Evolutionary conservation across 2,113 vertebrate genomes (phyloP), one percentile per base, ranked within the genome.

Genomic region (Halcyon malimbica): DNA sequence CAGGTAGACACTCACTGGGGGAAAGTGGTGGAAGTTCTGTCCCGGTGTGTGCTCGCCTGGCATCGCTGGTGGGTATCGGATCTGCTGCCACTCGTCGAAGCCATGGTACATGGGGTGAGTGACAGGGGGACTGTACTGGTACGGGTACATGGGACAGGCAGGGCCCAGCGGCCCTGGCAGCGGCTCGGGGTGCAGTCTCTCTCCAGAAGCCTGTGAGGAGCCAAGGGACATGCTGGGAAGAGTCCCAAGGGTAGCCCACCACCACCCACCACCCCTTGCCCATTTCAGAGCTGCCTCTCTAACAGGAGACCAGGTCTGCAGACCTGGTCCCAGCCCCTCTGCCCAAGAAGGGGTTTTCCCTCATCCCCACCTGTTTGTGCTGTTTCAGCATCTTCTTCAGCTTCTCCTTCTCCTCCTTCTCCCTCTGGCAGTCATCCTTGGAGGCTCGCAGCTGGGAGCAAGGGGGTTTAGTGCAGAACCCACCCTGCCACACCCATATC

Each of bases 331-430:
- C 64, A 41, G 41, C 5, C 16, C 60, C 35, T 79, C 44, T 18
- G 5, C 13, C 41, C 7, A 4, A 10, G 18, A 53, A 69, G 16
- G 37, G 11, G 9, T 60, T 18, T 6, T 13, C 35, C 26, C 33
- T 35, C 21, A 33, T n/a, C 29, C 60, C 7, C 80, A 99, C 99
- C 99, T 99, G 99, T 96, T 99, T 99, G 92, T 99, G 99, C 94
- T 99, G 99, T 96, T 99, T 99, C 95, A 99, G 98, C 93, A 98
- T 97, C 97, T 99, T 98, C 97, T 98, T 99, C 75, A 99, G 98
- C 95, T 99, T 99, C 92, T 99, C 99, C 62, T 99, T 97, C 96
- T 99, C 99, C 13, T 98, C 98, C 7, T 98, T 98, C 87, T 99
- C 99, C 89, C 98, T 98, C 97, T 99, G 98, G 97, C 98, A 99